Percentiles rank a stretch among this genome's conserved stretches.
Evolutionary conservation across 2,888 invertebrate species (phyloP).

Genomic region (Caenorhabditis becei): DNA sequence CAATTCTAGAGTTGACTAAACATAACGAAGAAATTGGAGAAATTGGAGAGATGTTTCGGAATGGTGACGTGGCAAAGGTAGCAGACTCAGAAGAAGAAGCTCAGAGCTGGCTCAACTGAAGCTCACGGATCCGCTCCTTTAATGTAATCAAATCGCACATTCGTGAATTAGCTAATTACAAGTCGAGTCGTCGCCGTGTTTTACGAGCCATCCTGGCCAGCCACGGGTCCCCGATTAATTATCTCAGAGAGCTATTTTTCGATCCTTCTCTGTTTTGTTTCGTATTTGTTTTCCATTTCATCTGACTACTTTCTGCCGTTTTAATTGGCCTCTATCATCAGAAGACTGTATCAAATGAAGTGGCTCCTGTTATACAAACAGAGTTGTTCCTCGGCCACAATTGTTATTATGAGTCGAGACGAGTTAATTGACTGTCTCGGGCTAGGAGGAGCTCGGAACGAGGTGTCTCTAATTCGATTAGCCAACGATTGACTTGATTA

Average conservation of each 20-base stretch:
- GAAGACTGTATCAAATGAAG: slow-evolving; percentile 19
- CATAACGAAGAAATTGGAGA: background rate
- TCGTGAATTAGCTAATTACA: slow-evolving; percentile 53
- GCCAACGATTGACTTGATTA: slow-evolving; percentile 49
- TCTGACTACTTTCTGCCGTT: background rate
- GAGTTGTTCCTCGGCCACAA: background rate
- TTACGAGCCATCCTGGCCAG: slow-evolving; percentile 32
- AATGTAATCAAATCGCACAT: slow-evolving; percentile 23
- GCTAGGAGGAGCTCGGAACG: background rate
- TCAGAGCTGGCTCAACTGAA: background rate
- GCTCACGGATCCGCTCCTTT: background rate
- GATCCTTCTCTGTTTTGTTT: background rate
- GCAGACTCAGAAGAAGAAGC: background rate
- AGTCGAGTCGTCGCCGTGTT: slow-evolving; percentile 6
- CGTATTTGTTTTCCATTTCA: background rate
- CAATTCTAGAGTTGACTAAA: background rate
- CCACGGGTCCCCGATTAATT: slow-evolving; percentile 31
- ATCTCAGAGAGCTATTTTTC: slow-evolving; percentile 21
- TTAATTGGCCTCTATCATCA: slow-evolving; percentile 32
- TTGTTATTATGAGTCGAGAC: slow-evolving; percentile 18
- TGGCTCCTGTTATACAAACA: slow-evolving; percentile 6
- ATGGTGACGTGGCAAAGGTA: background rate
- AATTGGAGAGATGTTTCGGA: background rate
- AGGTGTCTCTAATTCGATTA: slow-evolving; percentile 37
- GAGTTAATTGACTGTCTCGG: background rate